Base-by-base conservation (phyloP, 2,888 invertebrate genomes). In the Platycheirus rosarum region DNA sequence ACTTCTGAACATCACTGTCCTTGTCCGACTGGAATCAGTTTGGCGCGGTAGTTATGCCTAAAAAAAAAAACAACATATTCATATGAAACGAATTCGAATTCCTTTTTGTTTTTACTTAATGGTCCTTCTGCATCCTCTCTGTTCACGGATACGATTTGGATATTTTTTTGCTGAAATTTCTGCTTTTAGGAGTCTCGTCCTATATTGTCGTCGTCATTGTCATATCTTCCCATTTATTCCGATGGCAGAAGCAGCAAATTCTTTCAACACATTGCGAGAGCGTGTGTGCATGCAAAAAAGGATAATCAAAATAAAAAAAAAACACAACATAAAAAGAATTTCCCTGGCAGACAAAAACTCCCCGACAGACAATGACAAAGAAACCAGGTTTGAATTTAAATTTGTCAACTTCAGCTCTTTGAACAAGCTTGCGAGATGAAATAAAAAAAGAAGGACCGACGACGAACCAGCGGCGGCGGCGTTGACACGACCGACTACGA, bases 321-420 rank as follows among this genome's bases (percentile, higher is more conserved):
- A 20, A 40, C 29, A 13, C 32, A 44, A 13, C 3, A 63, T 2
- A 49, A 71, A 35, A 13, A 57, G n/a, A 35, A 62, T 69, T 69
- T 65, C 53, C 62, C 51, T 63, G 42, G 62, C 62, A 71, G 62
- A 40, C 37, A 13, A 48, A 74, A 66, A 49, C 49, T 29, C 40
- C 48, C 70, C 69, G 76, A 80, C 80, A 82, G 77, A 82, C 71
- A 82, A 82, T 82, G 82, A 82, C 77, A 82, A 82, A 82, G 77
- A 68, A 82, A 82, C 82, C 82, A 82, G 82, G 77, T 82, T 82
- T 82, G 82, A 82, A 82, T 82, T 82, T 82, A 82, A 82, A 82
- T 82, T 82, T 82, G 82, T 82, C 82, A 82, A 82, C 82, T 77
- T 82, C 82, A 82, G 77, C 68, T 77, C 73, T 82, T 73, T 73